Conservation (phyloP, 2,113 vertebrate species). For the Oenanthe melanoleuca region DNA sequence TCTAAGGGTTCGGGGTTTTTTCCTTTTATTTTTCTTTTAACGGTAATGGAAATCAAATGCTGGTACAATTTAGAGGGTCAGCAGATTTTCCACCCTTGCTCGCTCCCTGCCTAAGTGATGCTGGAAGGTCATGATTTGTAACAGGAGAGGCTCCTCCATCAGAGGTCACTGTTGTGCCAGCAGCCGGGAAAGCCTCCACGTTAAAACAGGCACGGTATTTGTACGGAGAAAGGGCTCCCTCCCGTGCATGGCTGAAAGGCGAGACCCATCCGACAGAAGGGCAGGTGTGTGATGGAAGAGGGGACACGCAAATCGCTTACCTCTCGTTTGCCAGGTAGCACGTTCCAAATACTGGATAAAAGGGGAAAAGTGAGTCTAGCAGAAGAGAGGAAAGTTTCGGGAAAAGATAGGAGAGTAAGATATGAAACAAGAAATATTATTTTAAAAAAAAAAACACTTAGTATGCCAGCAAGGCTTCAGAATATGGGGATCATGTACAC, state of each 20-base stretch:
- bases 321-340: not conserved
- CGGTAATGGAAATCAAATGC: not conserved
- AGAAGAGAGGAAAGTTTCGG: not conserved
- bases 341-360: not conserved
- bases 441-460: not conserved
- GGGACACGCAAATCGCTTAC: not conserved
- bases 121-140: not conserved
- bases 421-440: not conserved
- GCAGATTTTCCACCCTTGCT: not conserved
- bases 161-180: not conserved
- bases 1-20: not conserved
- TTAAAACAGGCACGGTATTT: fast-evolving
- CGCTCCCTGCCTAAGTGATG: fast-evolving
- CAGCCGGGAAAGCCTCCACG: fast-evolving
- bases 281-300: not conserved
- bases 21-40: not conserved
- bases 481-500: not conserved
- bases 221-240: not conserved
- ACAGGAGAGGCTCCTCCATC: fast-evolving
- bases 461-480: not conserved
- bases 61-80: not conserved
- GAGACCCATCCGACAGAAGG: not conserved
- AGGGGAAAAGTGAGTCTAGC: not conserved
- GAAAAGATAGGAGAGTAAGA: not conserved
- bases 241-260: fast-evolving